A percentile compares a stretch with the other conserved stretches of the same genome.
Conservation (phyloP, 2,113 vertebrate species). For the Tylochromis polylepis region DNA sequence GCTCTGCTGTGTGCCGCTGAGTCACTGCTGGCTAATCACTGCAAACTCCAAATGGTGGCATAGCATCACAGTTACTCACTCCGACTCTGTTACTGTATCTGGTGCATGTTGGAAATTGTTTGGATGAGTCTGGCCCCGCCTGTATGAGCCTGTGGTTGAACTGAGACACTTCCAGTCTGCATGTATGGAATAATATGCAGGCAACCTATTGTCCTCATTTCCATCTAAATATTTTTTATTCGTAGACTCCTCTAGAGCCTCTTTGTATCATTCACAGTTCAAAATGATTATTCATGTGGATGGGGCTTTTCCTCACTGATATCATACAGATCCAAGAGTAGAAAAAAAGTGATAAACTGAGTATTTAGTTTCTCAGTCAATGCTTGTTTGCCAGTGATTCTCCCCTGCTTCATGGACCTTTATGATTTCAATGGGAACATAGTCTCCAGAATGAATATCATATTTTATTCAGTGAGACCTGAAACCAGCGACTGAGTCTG, state of each 20-base stretch:
- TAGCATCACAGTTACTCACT: not conserved
- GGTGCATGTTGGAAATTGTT: not conserved
- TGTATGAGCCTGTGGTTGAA: not conserved
- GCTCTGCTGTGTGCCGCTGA: slow-evolving; percentile 18
- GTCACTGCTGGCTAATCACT: slow-evolving; percentile 22
- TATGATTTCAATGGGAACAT: not conserved
- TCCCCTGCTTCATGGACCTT: not conserved
- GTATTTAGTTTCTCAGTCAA: no score
- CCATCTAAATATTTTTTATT: not conserved
- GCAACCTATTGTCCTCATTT: not conserved
- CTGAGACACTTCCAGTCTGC: not conserved
- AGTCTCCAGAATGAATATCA: not conserved
- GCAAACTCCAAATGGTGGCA: not conserved
- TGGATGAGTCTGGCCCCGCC: not conserved
- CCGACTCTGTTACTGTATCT: not conserved
- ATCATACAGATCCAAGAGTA: not conserved
- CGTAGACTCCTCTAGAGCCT: not conserved
- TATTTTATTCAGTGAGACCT: not conserved
- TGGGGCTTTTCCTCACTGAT: not conserved
- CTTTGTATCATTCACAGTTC: not conserved
- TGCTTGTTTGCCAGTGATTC: not conserved
- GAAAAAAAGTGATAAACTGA: not conserved
- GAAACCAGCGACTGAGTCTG: not conserved
- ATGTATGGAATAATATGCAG: not conserved
- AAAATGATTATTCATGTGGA: not conserved